Conservation (phyloP, 2,888 invertebrate genomes). For the Scrobipalpa costella region DNA sequence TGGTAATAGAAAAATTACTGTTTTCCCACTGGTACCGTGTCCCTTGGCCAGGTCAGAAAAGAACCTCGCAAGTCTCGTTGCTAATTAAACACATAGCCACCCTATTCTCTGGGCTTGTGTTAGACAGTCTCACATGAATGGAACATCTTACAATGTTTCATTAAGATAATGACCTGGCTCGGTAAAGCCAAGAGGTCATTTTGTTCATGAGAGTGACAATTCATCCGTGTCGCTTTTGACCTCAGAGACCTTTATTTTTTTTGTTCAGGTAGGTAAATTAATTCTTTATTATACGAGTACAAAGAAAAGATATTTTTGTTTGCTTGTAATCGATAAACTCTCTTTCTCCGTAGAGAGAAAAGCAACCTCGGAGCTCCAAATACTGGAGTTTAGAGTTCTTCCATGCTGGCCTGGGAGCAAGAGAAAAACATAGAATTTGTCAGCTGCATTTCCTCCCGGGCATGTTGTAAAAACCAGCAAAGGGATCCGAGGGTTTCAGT, state of each 20-base stretch:
- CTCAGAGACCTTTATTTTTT: neutral
- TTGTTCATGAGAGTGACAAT: conserved; percentile 14
- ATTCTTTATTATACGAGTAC: neutral
- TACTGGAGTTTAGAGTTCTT: too few species aligned
- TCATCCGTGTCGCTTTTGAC: conserved; percentile 6
- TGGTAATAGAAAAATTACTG: too few species aligned
- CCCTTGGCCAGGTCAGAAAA: too few species aligned
- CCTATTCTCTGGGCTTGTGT: conserved; percentile 2
- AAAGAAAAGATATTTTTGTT: neutral
- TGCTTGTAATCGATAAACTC: too few species aligned
- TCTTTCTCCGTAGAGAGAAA: too few species aligned
- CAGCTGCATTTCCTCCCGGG: too few species aligned
- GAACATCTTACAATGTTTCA: conserved; percentile 12
- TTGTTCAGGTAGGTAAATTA: neutral
- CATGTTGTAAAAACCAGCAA: too few species aligned
- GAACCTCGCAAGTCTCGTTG: neutral
- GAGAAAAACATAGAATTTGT: too few species aligned
- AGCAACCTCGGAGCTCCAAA: too few species aligned
- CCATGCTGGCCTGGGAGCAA: too few species aligned
- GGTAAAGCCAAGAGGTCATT: conserved; percentile 15
- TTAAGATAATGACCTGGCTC: conserved; percentile 9
- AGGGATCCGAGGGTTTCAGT: too few species aligned
- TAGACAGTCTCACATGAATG: neutral
- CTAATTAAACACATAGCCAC: neutral
- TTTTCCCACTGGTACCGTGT: too few species aligned